These are phyloP conservation scores for Metopolophium dirhodum DNA, from an alignment of 1,140 invertebrate genomes.

Conservation along the genomic window DNA sequence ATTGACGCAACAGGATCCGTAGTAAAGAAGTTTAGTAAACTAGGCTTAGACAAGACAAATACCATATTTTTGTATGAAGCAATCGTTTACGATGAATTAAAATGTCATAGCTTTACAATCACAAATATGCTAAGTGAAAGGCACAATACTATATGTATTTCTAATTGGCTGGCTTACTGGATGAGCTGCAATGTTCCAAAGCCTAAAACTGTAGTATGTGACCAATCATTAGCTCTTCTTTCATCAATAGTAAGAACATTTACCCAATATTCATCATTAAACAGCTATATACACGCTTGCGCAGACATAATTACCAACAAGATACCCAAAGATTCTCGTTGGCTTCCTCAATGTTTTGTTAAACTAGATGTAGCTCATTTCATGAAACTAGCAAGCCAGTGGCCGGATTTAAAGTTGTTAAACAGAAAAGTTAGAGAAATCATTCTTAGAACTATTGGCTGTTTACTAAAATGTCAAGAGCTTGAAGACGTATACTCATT, in stretches of 20 bases:
- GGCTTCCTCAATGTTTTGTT: neutral
- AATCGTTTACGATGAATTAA: neutral
- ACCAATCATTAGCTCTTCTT: no score
- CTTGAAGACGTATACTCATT: neutral
- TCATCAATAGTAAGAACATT: no score
- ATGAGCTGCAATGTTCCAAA: neutral
- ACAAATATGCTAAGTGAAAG: slow-evolving; percentile 6
- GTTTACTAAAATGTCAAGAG: neutral
- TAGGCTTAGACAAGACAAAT: neutral
- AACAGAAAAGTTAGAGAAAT: neutral
- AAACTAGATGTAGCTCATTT: neutral
- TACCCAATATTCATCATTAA: no score
- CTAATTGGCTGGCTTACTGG: neutral
- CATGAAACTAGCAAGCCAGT: neutral
- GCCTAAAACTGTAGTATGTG: no score
- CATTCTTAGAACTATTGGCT: neutral
- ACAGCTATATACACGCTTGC: slow-evolving; percentile 12
- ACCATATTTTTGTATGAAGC: neutral
- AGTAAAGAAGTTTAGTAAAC: neutral
- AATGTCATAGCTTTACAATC: neutral
- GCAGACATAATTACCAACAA: neutral
- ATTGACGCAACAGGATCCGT: neutral
- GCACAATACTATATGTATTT: neutral
- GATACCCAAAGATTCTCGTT: neutral
- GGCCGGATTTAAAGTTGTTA: neutral